Evolutionary conservation across 2,113 vertebrate genomes (phyloP).

Genomic region (Clupea harengus): DNA sequence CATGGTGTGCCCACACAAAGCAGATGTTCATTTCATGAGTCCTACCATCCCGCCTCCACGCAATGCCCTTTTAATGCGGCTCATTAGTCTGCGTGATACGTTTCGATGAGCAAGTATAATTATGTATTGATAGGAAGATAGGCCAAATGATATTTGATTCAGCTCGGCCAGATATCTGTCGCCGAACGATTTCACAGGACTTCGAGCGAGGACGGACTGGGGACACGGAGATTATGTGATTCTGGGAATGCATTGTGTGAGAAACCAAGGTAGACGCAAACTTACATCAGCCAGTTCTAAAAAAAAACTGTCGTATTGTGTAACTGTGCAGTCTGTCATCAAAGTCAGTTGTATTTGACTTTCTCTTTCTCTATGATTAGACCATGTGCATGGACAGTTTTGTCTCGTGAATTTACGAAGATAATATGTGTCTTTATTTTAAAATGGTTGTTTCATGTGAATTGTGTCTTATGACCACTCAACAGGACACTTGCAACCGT

Average conservation of each 20-base stretch:
- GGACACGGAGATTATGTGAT: not conserved
- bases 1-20: not conserved
- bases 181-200: not conserved
- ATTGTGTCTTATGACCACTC: not conserved
- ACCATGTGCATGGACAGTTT: too few species aligned
- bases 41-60: not conserved
- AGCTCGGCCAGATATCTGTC: not conserved
- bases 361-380: too few species aligned
- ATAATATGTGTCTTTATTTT: too few species aligned
- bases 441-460: too few species aligned
- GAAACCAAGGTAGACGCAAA: not conserved
- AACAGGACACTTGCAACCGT: not conserved
- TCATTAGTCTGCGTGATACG: slow-evolving; percentile 1
- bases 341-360: not conserved
- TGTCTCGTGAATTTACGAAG: too few species aligned
- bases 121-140: slow-evolving; percentile 1
- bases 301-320: not conserved
- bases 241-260: not conserved
- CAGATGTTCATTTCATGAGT: not conserved
- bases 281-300: not conserved
- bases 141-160: slow-evolving; percentile 8
- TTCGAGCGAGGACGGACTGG: not conserved
- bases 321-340: not conserved
- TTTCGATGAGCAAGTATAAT: not conserved
- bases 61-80: not conserved